These are phyloP conservation scores for Jordanella pulchra DNA, from an alignment of 2,797 vertebrate species.

Conservation along the genomic window DNA sequence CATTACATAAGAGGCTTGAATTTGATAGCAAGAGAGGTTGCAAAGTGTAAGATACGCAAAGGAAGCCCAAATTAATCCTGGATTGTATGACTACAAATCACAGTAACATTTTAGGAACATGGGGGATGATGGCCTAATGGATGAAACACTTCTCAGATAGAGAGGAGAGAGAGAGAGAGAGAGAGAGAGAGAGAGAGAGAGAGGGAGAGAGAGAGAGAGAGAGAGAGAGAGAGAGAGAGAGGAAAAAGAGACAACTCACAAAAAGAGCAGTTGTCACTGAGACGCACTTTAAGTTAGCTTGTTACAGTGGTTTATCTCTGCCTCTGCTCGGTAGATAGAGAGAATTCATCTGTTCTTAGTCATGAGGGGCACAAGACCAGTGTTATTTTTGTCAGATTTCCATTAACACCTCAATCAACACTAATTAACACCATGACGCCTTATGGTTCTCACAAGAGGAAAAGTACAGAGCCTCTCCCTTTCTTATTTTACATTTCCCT, in stretches of 20 bases:
- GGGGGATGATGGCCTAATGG: slow-evolving; percentile 36
- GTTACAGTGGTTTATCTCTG: slow-evolving; percentile 15
- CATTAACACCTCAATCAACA: slow-evolving; percentile 66
- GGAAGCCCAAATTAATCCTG: slow-evolving; percentile 3
- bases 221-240: slow-evolving; percentile 18
- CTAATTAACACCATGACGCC: slow-evolving; percentile 64
- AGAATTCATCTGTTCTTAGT: slow-evolving; percentile 28
- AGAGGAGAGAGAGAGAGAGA: slow-evolving; percentile 24
- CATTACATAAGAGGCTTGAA: slow-evolving; percentile 16
- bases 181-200: slow-evolving; percentile 15
- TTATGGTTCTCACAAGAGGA: slow-evolving; percentile 32
- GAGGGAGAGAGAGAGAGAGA: slow-evolving; percentile 28
- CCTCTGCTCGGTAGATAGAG: slow-evolving; percentile 34
- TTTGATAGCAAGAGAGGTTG: slow-evolving; percentile 6
- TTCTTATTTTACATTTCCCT: slow-evolving; percentile 30
- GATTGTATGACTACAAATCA: slow-evolving; percentile 5
- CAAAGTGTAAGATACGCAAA: slow-evolving; percentile 1
- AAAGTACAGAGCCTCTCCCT: slow-evolving; percentile 31
- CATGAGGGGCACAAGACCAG: slow-evolving; percentile 31
- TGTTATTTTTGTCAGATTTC: slow-evolving; percentile 58
- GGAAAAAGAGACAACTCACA: slow-evolving; percentile 40
- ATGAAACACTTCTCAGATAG: slow-evolving; percentile 23
- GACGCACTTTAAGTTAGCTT: slow-evolving; percentile 40
- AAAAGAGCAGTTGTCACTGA: slow-evolving; percentile 47
- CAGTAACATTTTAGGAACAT: slow-evolving; percentile 18